These are phyloP conservation scores for Micromys minutus DNA, from an alignment of 2,113 vertebrate species.

Conservation along the genomic window DNA sequence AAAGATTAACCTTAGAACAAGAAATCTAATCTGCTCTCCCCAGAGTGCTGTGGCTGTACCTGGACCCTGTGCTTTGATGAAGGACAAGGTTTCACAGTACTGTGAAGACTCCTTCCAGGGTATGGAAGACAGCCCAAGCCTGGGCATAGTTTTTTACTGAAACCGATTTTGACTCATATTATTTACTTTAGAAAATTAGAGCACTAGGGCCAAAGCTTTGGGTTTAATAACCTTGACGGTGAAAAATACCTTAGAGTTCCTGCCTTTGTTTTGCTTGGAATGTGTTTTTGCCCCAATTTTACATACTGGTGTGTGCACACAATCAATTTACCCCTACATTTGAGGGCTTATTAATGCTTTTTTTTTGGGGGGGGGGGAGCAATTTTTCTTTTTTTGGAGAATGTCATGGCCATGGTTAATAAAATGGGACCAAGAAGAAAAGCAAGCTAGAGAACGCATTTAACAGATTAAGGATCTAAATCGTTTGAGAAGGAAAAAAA, in stretches of 20 bases:
- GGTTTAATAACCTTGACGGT: background rate
- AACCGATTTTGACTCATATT: background rate
- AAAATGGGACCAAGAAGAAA: background rate
- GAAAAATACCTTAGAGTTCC: background rate
- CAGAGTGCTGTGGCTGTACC: background rate
- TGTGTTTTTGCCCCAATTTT: background rate
- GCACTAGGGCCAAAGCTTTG: background rate
- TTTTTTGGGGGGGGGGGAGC: too few relatives aligned
- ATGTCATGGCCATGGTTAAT: background rate
- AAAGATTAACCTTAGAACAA: background rate
- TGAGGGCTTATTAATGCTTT: background rate
- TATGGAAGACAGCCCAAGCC: background rate
- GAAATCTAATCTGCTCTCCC: background rate
- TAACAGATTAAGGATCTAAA: background rate
- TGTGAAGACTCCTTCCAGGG: background rate
- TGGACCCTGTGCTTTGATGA: fast-evolving
- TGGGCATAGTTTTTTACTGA: background rate
- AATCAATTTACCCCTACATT: background rate
- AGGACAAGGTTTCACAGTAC: background rate
- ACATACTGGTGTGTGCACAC: background rate
- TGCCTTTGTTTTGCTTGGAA: background rate
- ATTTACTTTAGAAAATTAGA: constrained; percentile 6
- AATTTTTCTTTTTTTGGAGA: background rate
- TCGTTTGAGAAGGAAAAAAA: constrained; percentile 11
- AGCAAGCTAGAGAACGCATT: background rate